Evolutionary conservation across 2,888 invertebrate genomes (phyloP), one percentile per base, ranked within the genome.

Genomic region (Pantelozetes paolii): DNA sequence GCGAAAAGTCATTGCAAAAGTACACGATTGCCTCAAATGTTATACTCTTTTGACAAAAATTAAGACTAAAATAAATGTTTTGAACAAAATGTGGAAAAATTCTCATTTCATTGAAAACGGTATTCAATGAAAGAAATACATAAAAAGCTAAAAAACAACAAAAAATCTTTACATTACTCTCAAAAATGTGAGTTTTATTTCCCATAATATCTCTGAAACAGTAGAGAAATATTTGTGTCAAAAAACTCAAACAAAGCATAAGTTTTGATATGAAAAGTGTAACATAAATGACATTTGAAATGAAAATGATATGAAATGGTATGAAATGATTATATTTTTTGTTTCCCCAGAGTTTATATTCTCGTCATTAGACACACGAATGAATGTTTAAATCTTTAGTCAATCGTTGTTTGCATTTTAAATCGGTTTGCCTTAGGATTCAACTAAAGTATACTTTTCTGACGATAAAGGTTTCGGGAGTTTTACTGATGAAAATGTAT

Each of bases 341-440:
- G 32, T 67, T 9, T 42, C 36, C 67, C 42, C 42, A 42, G 67
- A 67, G 67, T 57, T 20, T 57, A 57, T 57, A 57, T 36, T 67
- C 36, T 67, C 36, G 23, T 36, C 67, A 67, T 67, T 67, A 67
- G 67, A 57, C 5, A 40, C 32, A 59, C 59, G 59, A 59, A 18
- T 59, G 9, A 67, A 67, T 18, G 67, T 67, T 67, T 67, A 67
- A 67, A 67, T 67, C 67, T 67, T 42, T 32, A 13, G 20, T 28
- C 18, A 67, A 67, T 42, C 20, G 23, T 67, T 40, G 20, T 40
- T 40, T 42, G 40, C 36, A 67, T 67, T 67, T 67, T 67, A 67
- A 36, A 67, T 42, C 42, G 36, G 18, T 67, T 67, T 67, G 67
- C 67, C 36, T 36, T 23, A 36, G 23, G 67, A 0, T 67, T 67